Base-by-base conservation (phyloP, 2,797 vertebrate genomes). In the Bryconaethiops microstoma region DNA sequence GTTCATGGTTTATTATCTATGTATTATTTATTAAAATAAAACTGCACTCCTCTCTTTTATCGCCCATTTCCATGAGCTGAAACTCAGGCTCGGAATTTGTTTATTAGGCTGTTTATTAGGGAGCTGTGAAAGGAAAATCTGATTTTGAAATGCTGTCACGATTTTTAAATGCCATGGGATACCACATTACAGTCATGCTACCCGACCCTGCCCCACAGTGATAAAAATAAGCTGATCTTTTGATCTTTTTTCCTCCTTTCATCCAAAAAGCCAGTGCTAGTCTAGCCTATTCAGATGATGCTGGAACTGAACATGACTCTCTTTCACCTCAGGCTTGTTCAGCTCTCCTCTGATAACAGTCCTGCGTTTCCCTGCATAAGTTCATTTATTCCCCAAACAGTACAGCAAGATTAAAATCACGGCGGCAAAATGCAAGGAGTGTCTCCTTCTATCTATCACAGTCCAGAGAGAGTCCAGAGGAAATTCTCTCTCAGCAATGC, bases 371-470 rank as follows among this genome's bases (percentile, higher is more conserved):
- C 29, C 74, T 65, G 64, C 48, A 50, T 16, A 77, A 82, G 80
- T 82, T 64, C 17, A 73, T 67, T 73, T 82, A 50, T 74, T 23
- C 62, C 67, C 39, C 52, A 73, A 35, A 55, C 48, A 70, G 67
- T 35, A 65, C 35, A 80, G 25, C 60, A 62, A 69, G 50, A 73
- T 77, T 73, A 48, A 65, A 73, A 73, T 73, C 25, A 19, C 23
- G 10, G 19, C 39, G 5, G 29, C 39, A 40, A 72, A 79, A 29
- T 39, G 5, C 29, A 42, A 63, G 8, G 0, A 69, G 54, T 23
- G 54, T 48, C 73, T 50, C 69, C 14, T n/a, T 74, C 63, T 25
- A 76, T 29, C 17, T 45, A 23, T 60, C 78, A 55, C 39, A n/a
- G 14, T 67, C 39, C 67, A 71, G 67, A 62, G n/a, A 55, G 21